Base-by-base conservation (phyloP, 1,140 invertebrate genomes). In the Neodiprion fabricii region DNA sequence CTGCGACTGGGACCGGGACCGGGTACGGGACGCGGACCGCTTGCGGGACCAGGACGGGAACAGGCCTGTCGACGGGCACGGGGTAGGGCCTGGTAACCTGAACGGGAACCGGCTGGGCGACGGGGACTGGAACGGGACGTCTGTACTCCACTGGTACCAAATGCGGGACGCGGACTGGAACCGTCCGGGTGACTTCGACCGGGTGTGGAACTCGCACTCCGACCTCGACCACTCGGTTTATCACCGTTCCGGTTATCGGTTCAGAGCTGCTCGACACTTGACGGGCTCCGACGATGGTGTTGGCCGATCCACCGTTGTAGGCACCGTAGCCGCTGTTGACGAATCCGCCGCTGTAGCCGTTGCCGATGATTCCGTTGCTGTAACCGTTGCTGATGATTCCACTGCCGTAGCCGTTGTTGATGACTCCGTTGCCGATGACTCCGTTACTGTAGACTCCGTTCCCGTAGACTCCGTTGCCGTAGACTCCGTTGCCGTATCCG, bases 111-210 rank as follows among this genome's bases (percentile, higher is more conserved):
- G 83, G 83, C 66, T 83, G 78, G 23, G 84, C 82, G 47, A 83
- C 72, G 23, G 83, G 78, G 1, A 85, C 79, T n/a, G 82, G 82
- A 21, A 80, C 77, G 67, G 85, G 79, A 74, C 81, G 86, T 48
- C 84, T 82, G 0, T 87, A 85, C 21, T 84, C 83, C 0, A 84
- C 83, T 2, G 84, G 83, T 7, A 85, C 83, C 7, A 85, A 84
- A 11, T 82, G 81, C 7, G 83, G 87, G 50, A 85, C 84, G 4
- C 82, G 79, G 9, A 85, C 82, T 50, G 81, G 79, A 21, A 85
- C 82, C 23, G 82, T 85, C 14, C 28, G 1, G 12, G 48, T 69
- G 0, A 79, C 68, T 9, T 72, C 66, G 21, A 74, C 74, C 7
- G 72, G 74, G 14, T 76, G 68, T 21, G 76, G 74, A 8, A 75